A percentile compares a stretch with the other conserved stretches of the same genome.
phyloP scores from a whole-genome alignment of 2,888 invertebrate species.

The Aphodius granarius region DNA sequence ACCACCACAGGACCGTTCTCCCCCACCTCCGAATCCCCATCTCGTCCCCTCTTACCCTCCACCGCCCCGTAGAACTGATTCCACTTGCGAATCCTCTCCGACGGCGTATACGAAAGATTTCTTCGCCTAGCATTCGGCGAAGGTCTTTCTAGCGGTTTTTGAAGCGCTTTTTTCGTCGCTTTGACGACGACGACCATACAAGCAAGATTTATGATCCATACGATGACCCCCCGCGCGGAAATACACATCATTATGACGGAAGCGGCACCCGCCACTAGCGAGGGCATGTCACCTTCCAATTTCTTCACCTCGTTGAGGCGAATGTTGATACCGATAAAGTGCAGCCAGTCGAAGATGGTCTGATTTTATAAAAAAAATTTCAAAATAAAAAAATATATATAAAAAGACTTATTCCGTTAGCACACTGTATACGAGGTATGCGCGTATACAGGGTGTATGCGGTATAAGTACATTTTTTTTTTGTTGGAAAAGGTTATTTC shows the following conservation, averaged over 20 bases:
- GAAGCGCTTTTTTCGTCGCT: slow-evolving; percentile 23
- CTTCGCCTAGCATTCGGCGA: background rate
- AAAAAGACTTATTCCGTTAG: too few species aligned
- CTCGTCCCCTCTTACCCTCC: background rate
- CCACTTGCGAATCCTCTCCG: background rate
- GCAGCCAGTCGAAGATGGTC: slow-evolving; percentile 40
- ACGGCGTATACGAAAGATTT: background rate
- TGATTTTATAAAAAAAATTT: too few species aligned
- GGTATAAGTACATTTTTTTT: too few species aligned
- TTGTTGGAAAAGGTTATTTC: background rate
- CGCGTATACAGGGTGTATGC: too few species aligned
- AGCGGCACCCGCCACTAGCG: slow-evolving; percentile 33
- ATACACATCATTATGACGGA: slow-evolving; percentile 35
- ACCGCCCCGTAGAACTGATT: background rate
- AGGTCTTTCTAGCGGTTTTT: background rate
- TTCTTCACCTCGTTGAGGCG: slow-evolving; percentile 36
- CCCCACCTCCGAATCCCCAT: background rate
- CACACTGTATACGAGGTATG: too few species aligned
- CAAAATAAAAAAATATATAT: too few species aligned
- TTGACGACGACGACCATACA: slow-evolving; percentile 38
- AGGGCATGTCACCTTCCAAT: slow-evolving; percentile 31
- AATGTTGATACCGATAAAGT: slow-evolving; percentile 38
- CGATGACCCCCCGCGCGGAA: slow-evolving; percentile 36
- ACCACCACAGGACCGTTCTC: too few species aligned
- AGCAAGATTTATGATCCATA: slow-evolving; percentile 42